Evolutionary conservation across 2,797 vertebrate genomes (phyloP).

Genomic region (Simalia tracyae): DNA sequence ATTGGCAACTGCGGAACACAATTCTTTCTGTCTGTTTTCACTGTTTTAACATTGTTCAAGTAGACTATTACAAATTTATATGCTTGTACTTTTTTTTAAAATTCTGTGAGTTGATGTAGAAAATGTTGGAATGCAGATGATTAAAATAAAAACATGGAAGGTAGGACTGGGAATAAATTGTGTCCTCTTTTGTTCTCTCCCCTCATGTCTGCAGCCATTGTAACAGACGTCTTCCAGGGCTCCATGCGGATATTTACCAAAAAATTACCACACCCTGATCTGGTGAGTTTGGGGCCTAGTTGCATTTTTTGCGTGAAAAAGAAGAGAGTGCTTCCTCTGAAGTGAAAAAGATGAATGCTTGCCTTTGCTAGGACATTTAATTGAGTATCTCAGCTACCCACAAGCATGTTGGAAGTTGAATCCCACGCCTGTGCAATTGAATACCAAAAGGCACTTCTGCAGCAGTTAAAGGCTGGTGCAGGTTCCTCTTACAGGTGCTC

Average conservation of each 20-base stretch:
- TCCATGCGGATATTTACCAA: constrained; percentile 98
- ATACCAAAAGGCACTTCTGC: no score
- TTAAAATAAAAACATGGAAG: neutral
- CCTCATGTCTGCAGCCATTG: constrained; percentile 77
- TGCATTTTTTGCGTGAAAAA: neutral
- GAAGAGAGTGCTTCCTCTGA: no score
- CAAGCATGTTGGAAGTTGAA: no score
- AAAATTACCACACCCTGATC: constrained; percentile 93
- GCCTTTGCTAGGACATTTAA: neutral
- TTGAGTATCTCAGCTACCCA: fast-evolving
- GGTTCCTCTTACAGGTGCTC: neutral
- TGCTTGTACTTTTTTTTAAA: neutral
- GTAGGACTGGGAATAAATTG: neutral
- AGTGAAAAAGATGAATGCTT: no score
- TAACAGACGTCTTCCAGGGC: constrained; percentile 95
- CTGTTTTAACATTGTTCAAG: neutral
- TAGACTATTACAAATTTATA: neutral
- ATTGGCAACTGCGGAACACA: neutral
- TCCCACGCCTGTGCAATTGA: neutral
- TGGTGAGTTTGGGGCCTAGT: constrained; percentile 74
- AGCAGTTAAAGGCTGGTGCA: no score
- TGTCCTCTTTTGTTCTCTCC: no score
- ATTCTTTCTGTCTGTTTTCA: no score
- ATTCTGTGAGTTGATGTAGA: neutral
- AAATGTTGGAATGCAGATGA: neutral